Evolutionary conservation across 2,797 vertebrate species (phyloP), one percentile per base, ranked within the genome.

Genomic region (Cossypha caffra): DNA sequence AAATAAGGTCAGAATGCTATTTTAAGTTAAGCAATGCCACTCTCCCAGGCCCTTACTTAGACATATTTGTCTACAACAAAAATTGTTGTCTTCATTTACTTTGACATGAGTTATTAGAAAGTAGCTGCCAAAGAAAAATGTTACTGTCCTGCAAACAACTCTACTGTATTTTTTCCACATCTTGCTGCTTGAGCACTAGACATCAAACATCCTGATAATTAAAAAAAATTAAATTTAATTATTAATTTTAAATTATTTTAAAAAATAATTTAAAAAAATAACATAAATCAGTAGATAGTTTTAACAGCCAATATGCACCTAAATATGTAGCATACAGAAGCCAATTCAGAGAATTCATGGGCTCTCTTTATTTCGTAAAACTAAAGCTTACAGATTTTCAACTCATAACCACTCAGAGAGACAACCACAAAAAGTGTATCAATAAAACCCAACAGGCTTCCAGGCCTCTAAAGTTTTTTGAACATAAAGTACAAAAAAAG

Each of bases 331-430:
- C 68, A 84, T 13, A 75, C 13, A 90, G 38, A 89, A 76, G 73
- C 35, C 45, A 15, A 75, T 54, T 47, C 71, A 74, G 51, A 91
- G 68, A 71, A 80, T 68, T 94, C 42, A 61, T 8, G 55, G 71
- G 48, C 78, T 94, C 54, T 72, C 89, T 98, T 98, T 97, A 97
- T 98, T 98, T 95, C 52, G 48, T 86, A 97, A 96, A 97, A 97
- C 67, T 85, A 92, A 96, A 95, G 54, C 52, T 90, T 94, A 94
- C 93, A 97, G 74, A 94, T 52, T 96, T 59, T 91, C 77, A 91
- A 85, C 64, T 93, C 42, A 18, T 21, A 78, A 59, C 74, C 55
- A 42, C 91, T 93, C 64, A 84, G 43, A 93, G 48, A 92, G 76
- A 94, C 62, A 96, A 55, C 25, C 90, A 90, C 85, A 93, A 92